Evolutionary conservation across 2,113 vertebrate genomes (phyloP), one percentile per base, ranked within the genome.

Genomic region (Hypocryptadius cinnamomeus): DNA sequence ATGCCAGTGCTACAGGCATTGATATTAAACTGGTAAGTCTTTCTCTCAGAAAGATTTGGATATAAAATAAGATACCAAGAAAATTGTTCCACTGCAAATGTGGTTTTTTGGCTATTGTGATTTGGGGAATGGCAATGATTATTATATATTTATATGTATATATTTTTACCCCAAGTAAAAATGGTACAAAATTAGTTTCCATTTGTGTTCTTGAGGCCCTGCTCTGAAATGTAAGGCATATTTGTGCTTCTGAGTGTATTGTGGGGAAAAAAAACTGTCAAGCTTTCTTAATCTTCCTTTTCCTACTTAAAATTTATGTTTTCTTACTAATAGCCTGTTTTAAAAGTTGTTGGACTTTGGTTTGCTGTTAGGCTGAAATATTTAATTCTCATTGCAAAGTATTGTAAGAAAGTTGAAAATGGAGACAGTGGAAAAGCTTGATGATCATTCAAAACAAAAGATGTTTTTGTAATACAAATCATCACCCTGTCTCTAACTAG

Each of bases 1-100:
- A 99, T 96, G 99, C 99, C 11, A 96, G 94, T 72, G 98, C 99
- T 69, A 97, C 98, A 50, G 98, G 96, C 89, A 93, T 99, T 56
- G 99, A 99, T 61, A 92, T 99, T 65, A 99, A 98, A 96, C 94
- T 99, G 97, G 99, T 99, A 97, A 91, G 97, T 94, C 40, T 53
- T 71, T 94, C 80, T n/a, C 40, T 56, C 48, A 27, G 15, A 71
- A 81, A 79, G 53, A 84, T 33, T 28, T 65, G 3, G 4, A 19
- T 73, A 6, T 66, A 66, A 54, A 84, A 48, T 65, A 59, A 78
- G n/a, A 50, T 70, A 35, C 13, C 25, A 57, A 50, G 30, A 44
- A 70, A 70, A 20, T 51, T 77, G 20, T 65, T 89, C 3, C 10
- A 8, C 21, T 90, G 24, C 18, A 63, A 28, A 5, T 72, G 37